Evolutionary conservation across 1,140 invertebrate genomes (phyloP).

Genomic region (Habropoda laboriosa): DNA sequence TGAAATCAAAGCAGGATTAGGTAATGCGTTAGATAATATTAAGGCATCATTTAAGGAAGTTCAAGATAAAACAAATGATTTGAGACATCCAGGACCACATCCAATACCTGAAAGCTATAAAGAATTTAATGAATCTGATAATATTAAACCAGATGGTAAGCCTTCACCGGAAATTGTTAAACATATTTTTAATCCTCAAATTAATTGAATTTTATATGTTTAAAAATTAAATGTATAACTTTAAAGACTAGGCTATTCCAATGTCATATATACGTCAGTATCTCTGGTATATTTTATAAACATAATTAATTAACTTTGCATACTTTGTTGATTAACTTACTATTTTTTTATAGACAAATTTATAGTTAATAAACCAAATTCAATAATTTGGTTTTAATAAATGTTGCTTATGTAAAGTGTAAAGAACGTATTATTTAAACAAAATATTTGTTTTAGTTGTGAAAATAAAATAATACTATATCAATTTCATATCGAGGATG

Average conservation of each 20-base stretch:
- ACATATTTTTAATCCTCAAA: slow-evolving; percentile 36
- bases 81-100: slow-evolving; percentile 76
- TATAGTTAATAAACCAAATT: no score
- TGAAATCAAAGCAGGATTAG: slow-evolving; percentile 89
- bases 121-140: slow-evolving; percentile 67
- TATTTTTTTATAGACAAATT: no score
- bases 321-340: not conserved
- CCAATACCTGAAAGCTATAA: slow-evolving; percentile 75
- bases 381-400: slow-evolving; percentile 9
- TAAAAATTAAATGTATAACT: not conserved
- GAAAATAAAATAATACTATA: slow-evolving; percentile 55
- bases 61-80: slow-evolving; percentile 83
- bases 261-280: not conserved
- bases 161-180: slow-evolving; percentile 31
- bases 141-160: slow-evolving; percentile 55
- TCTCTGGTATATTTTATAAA: not conserved
- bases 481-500: slow-evolving; percentile 39
- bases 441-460: slow-evolving; percentile 62
- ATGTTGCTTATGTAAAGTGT: not conserved
- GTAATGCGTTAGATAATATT: slow-evolving; percentile 87
- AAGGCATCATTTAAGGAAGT: slow-evolving; percentile 86
- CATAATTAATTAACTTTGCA: not conserved
- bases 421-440: slow-evolving; percentile 3
- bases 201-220: slow-evolving; percentile 20
- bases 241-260: not conserved